A percentile compares a stretch with the other conserved stretches of the same genome.
Conservation (phyloP, 2,113 vertebrate species). For the Gila orcuttii region DNA sequence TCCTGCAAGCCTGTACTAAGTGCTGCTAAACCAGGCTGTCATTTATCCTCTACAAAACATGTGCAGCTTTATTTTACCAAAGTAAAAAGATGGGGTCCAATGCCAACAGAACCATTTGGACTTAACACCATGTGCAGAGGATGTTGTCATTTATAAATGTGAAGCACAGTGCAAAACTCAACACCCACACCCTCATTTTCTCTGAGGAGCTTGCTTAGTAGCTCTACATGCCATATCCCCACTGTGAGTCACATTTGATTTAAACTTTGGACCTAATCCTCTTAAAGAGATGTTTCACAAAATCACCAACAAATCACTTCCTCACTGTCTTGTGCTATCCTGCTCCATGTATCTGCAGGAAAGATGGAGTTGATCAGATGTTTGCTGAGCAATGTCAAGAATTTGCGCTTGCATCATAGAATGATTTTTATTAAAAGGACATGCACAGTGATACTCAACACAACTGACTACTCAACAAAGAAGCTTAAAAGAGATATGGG, state of each 20-base stretch:
- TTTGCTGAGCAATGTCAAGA: background rate
- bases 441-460: background rate
- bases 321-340: background rate
- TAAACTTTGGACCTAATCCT: background rate
- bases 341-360: background rate
- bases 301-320: background rate
- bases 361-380: background rate
- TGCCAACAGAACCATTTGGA: background rate
- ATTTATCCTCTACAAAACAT: background rate
- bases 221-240: constrained; percentile 28
- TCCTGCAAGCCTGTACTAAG: background rate
- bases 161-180: constrained; percentile 16
- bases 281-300: constrained; percentile 1
- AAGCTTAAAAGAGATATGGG: background rate
- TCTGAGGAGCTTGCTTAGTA: background rate
- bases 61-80: background rate
- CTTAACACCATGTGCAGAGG: background rate
- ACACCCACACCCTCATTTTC: constrained; percentile 27
- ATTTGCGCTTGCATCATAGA: background rate
- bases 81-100: background rate
- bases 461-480: background rate
- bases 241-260: constrained; percentile 42
- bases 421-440: too few relatives aligned
- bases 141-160: constrained; percentile 32
- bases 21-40: background rate